These are phyloP conservation scores for Candidula unifasciata DNA, from an alignment of 2,888 invertebrate genomes.

Conservation along the genomic window DNA sequence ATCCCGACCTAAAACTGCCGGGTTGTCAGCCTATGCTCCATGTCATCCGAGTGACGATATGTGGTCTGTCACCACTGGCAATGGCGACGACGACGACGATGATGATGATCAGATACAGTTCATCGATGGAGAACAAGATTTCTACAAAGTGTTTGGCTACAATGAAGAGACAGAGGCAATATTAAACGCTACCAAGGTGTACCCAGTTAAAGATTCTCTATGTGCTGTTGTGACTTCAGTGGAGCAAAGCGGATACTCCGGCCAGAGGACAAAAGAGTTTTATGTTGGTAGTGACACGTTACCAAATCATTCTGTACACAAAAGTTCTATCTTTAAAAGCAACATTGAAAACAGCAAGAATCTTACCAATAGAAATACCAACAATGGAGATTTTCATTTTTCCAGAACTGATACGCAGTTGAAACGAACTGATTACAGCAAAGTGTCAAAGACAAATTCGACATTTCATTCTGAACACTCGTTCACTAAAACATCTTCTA, in stretches of 20 bases:
- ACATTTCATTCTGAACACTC: background rate
- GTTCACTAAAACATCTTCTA: background rate
- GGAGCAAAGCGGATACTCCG: too few species aligned
- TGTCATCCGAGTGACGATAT: slow-evolving; percentile 22
- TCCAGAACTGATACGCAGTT: background rate
- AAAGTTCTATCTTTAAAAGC: background rate
- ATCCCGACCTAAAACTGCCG: slow-evolving; percentile 27
- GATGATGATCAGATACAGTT: slow-evolving; percentile 43
- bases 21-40: background rate
- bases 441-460: background rate
- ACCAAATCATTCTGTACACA: background rate
- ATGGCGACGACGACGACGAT: slow-evolving; percentile 29
- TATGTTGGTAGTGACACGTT: too few species aligned
- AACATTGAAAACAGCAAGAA: background rate
- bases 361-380: background rate
- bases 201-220: background rate
- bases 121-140: slow-evolving; percentile 46
- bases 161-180: slow-evolving; percentile 45
- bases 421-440: slow-evolving; percentile 1
- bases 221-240: background rate
- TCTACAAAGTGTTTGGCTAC: slow-evolving; percentile 44
- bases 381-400: background rate
- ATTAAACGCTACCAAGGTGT: slow-evolving; percentile 30
- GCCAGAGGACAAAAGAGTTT: background rate
- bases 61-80: slow-evolving; percentile 38